Conservation (phyloP, 64 coral and sea anemone species). For the Montipora sp. region DNA sequence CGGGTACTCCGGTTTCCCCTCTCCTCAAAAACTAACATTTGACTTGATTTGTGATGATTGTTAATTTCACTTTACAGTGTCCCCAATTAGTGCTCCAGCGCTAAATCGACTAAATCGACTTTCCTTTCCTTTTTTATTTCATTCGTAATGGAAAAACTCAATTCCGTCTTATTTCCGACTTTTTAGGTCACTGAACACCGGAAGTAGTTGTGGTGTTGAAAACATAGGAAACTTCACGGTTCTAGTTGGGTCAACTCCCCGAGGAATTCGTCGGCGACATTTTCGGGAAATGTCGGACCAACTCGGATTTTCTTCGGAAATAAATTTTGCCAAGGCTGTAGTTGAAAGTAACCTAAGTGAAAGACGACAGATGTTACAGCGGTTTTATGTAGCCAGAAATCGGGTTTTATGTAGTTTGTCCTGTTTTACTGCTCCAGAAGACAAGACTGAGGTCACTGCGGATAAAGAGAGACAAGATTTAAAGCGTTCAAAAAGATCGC, state of each 20-base stretch:
- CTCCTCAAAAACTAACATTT: too few relatives aligned
- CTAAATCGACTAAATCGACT: too few relatives aligned
- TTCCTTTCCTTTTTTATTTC: neutral
- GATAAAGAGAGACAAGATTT: neutral
- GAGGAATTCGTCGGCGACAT: conserved; percentile 71
- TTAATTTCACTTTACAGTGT: too few relatives aligned
- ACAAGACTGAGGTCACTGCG: neutral
- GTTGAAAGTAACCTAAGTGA: neutral
- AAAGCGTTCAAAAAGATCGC: neutral
- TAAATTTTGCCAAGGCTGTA: conserved; percentile 61
- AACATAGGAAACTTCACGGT: conserved; percentile 58
- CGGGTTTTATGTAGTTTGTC: conserved; percentile 41
- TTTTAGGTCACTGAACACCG: conserved; percentile 31
- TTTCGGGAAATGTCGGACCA: conserved; percentile 60
- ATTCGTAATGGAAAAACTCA: neutral
- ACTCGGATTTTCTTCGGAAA: conserved; percentile 69
- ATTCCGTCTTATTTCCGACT: neutral
- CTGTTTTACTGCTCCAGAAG: conserved; percentile 17
- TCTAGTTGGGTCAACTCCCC: conserved; percentile 65
- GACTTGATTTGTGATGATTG: too few relatives aligned
- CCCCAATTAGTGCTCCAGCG: too few relatives aligned
- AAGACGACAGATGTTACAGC: conserved; percentile 44
- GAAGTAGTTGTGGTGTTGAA: conserved; percentile 4
- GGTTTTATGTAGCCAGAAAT: conserved; percentile 59
- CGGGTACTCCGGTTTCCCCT: too few relatives aligned